Conservation (phyloP, 2,113 vertebrate species). For the Mesitornis unicolor region DNA sequence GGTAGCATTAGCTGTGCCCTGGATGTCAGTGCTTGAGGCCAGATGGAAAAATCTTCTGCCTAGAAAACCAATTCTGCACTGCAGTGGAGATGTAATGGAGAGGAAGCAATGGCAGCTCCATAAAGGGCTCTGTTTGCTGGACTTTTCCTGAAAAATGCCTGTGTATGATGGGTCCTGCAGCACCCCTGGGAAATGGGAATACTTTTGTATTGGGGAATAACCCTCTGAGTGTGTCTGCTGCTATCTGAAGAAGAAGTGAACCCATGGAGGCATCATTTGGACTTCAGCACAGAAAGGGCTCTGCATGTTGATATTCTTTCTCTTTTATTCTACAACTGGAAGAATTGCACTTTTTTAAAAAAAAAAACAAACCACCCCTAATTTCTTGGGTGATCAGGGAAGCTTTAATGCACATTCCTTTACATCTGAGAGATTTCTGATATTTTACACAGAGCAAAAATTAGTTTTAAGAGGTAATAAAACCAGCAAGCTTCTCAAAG, state of each 20-base stretch:
- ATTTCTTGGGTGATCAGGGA: not conserved
- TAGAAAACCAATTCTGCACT: not conserved
- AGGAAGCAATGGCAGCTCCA: not conserved
- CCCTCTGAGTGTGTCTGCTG: fast-evolving
- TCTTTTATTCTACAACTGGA: not conserved
- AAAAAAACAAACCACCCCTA: not conserved
- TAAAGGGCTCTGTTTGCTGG: not conserved
- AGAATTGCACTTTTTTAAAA: not conserved
- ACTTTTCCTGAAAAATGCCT: not conserved
- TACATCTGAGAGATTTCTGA: not conserved
- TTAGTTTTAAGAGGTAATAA: not conserved
- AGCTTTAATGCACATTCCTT: not conserved
- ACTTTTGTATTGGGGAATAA: not conserved
- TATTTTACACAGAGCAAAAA: not conserved
- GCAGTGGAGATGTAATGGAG: not conserved
- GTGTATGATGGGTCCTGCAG: fast-evolving
- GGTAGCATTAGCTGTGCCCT: not conserved
- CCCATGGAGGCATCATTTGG: not conserved
- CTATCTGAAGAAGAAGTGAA: not conserved
- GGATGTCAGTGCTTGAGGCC: fast-evolving
- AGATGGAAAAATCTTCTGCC: not conserved
- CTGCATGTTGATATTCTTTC: not conserved
- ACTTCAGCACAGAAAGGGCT: not conserved
- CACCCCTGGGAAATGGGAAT: not conserved
- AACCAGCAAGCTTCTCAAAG: not conserved